phyloP scores from a whole-genome alignment of 2,113 vertebrate genomes.

The Anolis carolinensis region DNA sequence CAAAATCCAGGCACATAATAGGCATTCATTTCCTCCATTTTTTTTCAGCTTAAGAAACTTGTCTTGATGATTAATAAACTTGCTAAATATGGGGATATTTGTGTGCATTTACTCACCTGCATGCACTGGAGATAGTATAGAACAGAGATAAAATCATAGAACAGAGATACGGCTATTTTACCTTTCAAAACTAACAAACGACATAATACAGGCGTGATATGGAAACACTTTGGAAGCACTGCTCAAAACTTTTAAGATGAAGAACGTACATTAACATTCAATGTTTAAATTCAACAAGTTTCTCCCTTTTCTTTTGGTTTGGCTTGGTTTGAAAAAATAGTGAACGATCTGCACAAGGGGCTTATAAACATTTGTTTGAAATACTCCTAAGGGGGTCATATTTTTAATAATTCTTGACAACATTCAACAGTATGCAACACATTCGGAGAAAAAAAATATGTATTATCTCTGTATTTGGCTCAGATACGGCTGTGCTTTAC shows the following conservation, averaged over 20 bases:
- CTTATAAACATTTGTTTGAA: constrained; percentile 60
- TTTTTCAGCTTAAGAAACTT: constrained; percentile 42
- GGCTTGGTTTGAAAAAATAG: constrained; percentile 43
- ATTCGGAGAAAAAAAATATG: constrained; percentile 69
- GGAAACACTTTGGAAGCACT: constrained; percentile 69
- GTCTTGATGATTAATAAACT: constrained; percentile 67
- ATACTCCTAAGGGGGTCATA: constrained; percentile 50
- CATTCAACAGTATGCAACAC: constrained; percentile 71
- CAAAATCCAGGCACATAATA: constrained; percentile 44
- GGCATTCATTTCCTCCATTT: constrained; percentile 48
- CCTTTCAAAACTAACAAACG: constrained; percentile 70
- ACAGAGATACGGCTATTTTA: constrained; percentile 69
- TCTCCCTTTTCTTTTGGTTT: constrained; percentile 12
- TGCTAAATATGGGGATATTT: constrained; percentile 38
- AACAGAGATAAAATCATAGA: constrained; percentile 67
- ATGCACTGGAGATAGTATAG: constrained; percentile 57
- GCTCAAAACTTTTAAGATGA: constrained; percentile 67
- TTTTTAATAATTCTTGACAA: constrained; percentile 53
- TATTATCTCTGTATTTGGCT: constrained; percentile 68
- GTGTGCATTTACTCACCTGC: background rate
- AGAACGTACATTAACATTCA: constrained; percentile 71
- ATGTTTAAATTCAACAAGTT: constrained; percentile 62
- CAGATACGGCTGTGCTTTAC: constrained; percentile 74
- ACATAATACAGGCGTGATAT: constrained; percentile 63
- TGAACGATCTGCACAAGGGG: constrained; percentile 45